Percentiles rank a stretch among this genome's conserved stretches.
These are phyloP conservation scores for Tylochromis polylepis DNA, from an alignment of 2,113 vertebrate genomes.

Conservation along the genomic window DNA sequence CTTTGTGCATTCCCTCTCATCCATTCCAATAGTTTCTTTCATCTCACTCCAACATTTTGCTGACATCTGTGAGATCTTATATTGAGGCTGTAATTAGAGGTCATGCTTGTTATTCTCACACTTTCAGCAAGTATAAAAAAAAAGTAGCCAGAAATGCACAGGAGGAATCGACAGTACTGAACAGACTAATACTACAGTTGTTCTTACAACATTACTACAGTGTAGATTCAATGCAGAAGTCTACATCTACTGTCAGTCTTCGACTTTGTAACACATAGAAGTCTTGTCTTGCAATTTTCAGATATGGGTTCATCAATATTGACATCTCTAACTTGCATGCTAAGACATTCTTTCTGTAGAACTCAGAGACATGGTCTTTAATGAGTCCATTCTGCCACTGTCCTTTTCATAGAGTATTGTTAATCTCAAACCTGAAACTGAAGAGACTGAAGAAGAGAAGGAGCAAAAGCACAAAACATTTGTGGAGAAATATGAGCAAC, in stretches of 20 bases:
- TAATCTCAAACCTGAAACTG: conserved; percentile 77
- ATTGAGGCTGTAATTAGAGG: too few species aligned
- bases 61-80: too few species aligned
- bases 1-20: too few species aligned
- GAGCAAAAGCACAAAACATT: conserved; percentile 92
- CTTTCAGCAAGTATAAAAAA: background rate
- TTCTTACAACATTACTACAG: background rate
- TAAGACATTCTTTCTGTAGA: background rate
- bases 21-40: too few species aligned
- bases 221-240: background rate
- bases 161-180: background rate
- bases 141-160: background rate
- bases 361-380: background rate
- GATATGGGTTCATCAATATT: background rate
- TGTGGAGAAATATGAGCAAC: conserved; percentile 88
- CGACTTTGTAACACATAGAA: background rate
- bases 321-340: background rate
- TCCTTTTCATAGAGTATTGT: conserved; percentile 80
- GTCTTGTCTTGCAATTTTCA: background rate
- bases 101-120: too few species aligned
- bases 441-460: conserved; percentile 87
- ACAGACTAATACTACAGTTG: background rate
- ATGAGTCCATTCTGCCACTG: background rate
- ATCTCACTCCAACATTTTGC: too few species aligned
- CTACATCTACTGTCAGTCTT: background rate